phyloP scores from a whole-genome alignment of 1,140 invertebrate genomes.

The Trinorchestia longiramus region DNA sequence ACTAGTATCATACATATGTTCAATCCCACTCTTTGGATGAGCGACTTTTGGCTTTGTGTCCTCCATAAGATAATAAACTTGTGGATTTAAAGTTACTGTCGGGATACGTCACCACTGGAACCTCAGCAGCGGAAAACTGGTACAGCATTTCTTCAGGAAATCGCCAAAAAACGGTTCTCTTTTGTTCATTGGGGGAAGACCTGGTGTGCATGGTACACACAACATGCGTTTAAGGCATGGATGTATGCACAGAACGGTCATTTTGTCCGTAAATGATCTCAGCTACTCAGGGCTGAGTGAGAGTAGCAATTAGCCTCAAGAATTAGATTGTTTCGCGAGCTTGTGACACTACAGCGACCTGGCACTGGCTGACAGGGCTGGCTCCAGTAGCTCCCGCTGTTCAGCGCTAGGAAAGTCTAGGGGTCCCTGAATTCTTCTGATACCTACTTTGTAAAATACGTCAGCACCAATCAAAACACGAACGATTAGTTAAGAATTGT shows the following conservation, averaged over 20 bases:
- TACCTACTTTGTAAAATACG: too few relatives aligned
- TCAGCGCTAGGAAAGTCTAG: too few relatives aligned
- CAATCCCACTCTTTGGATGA: too few relatives aligned
- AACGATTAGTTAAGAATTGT: too few relatives aligned
- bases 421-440: too few relatives aligned
- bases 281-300: not conserved
- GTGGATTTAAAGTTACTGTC: not conserved
- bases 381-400: too few relatives aligned
- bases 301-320: not conserved
- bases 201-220: not conserved
- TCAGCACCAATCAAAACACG: too few relatives aligned
- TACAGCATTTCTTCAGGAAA: not conserved
- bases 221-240: not conserved
- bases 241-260: not conserved
- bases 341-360: too few relatives aligned
- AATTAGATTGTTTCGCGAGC: not conserved
- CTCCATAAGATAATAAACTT: not conserved
- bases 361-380: not conserved
- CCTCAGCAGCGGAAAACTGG: not conserved
- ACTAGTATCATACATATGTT: too few relatives aligned
- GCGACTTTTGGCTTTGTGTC: not conserved
- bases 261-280: not conserved
- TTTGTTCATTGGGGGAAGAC: not conserved
- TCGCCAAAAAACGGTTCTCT: not conserved
- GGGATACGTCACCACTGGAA: not conserved